phyloP scores from a whole-genome alignment of 2,888 invertebrate species.

The Euclidia mi region DNA sequence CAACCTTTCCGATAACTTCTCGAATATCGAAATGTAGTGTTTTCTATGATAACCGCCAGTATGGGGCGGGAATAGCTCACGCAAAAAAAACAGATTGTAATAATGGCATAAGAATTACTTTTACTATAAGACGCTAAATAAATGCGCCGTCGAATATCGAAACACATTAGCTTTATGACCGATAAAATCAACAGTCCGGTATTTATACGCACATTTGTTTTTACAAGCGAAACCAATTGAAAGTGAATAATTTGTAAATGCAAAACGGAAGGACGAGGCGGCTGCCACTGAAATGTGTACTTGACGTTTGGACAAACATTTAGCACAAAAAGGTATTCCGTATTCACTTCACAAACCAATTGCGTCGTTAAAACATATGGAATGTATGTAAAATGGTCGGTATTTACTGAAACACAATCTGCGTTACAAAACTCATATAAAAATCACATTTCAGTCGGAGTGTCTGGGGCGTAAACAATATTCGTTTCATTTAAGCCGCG shows the following conservation, averaged over 20 bases:
- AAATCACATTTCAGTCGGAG: conserved; percentile 39
- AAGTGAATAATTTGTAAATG: too few relatives aligned
- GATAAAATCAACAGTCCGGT: background rate
- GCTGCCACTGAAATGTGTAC: background rate
- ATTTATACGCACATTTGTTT: background rate
- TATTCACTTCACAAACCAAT: background rate
- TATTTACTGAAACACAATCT: conserved; percentile 33
- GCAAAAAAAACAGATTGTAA: too few relatives aligned
- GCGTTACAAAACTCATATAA: conserved; percentile 38
- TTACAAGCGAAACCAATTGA: background rate
- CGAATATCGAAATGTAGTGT: too few relatives aligned
- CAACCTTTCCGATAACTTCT: too few relatives aligned
- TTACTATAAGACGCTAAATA: too few relatives aligned
- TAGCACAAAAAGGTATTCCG: background rate
- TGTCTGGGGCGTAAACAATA: conserved; percentile 41
- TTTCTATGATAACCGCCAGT: too few relatives aligned
- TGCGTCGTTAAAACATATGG: background rate
- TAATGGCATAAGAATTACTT: too few relatives aligned
- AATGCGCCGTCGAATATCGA: background rate
- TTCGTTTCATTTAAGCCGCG: conserved; percentile 37
- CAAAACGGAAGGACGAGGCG: too few relatives aligned
- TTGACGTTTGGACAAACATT: background rate
- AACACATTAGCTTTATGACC: background rate
- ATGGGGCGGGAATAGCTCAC: too few relatives aligned
- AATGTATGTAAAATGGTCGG: conserved; percentile 19